These are phyloP conservation scores for Drosophila acutilabella DNA, from an alignment of 2,888 invertebrate species.

Conservation along the genomic window DNA sequence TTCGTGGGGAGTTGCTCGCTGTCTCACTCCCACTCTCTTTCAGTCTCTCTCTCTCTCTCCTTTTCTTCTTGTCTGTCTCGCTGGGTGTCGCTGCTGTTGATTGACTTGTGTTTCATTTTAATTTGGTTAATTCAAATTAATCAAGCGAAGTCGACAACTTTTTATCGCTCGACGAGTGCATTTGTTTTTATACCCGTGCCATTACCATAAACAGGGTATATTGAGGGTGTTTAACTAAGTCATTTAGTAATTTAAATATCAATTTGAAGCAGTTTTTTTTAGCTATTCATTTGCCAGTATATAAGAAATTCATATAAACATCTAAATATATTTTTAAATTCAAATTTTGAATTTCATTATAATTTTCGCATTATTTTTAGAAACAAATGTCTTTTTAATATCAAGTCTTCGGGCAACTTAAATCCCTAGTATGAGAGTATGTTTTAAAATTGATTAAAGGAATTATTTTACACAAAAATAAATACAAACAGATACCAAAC, in stretches of 20 bases:
- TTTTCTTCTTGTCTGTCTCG: constrained; percentile 11
- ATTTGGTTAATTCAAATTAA: constrained; percentile 85
- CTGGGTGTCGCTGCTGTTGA: constrained; percentile 77
- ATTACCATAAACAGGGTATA: not conserved
- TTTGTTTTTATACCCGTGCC: constrained; percentile 37
- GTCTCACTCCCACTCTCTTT: not conserved
- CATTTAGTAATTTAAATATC: not conserved
- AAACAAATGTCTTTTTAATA: no score
- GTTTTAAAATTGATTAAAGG: no score
- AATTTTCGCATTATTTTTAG: no score
- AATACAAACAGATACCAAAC: no score
- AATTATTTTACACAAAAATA: no score
- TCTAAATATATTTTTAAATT: no score
- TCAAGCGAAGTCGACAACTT: constrained; percentile 82
- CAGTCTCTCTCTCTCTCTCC: constrained; percentile 4
- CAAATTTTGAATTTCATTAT: no score
- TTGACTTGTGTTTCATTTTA: constrained; percentile 83
- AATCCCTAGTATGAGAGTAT: no score
- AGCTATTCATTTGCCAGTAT: no score
- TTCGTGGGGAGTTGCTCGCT: constrained; percentile 36
- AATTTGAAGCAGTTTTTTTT: no score
- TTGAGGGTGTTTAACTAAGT: not conserved
- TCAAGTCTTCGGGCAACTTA: no score
- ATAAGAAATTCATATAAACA: no score
- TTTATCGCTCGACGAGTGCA: constrained; percentile 48